phyloP scores from a whole-genome alignment of 1,140 invertebrate genomes.

The Cyclina sinensis region DNA sequence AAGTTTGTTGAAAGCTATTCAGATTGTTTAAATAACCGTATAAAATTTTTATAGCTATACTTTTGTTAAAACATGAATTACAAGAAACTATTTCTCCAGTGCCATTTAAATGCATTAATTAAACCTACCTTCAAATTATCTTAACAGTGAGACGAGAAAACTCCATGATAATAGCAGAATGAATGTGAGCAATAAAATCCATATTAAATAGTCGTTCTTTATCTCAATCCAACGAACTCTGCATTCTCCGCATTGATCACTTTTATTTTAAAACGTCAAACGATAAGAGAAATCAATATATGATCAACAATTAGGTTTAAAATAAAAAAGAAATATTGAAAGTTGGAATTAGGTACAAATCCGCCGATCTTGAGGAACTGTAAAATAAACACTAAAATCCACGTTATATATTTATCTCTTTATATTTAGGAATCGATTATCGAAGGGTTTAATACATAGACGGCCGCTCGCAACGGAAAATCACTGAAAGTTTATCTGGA shows the following conservation, averaged over 20 bases:
- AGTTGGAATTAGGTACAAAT: conserved; percentile 20
- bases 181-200: neutral
- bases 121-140: neutral
- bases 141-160: neutral
- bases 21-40: conserved; percentile 6
- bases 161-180: neutral
- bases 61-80: neutral
- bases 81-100: neutral
- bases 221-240: neutral
- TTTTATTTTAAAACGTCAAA: neutral
- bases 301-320: conserved; percentile 22
- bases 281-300: conserved; percentile 17
- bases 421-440: conserved; percentile 2
- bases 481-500: neutral
- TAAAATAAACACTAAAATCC: conserved; percentile 7
- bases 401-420: neutral
- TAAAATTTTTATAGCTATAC: neutral
- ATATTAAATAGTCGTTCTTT: too few relatives aligned
- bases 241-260: neutral
- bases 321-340: neutral
- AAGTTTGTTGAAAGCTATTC: neutral
- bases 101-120: neutral
- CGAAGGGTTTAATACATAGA: neutral
- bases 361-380: neutral
- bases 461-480: neutral